Conservation (phyloP, 1,140 invertebrate genomes). For the Drosophila yakuba region DNA sequence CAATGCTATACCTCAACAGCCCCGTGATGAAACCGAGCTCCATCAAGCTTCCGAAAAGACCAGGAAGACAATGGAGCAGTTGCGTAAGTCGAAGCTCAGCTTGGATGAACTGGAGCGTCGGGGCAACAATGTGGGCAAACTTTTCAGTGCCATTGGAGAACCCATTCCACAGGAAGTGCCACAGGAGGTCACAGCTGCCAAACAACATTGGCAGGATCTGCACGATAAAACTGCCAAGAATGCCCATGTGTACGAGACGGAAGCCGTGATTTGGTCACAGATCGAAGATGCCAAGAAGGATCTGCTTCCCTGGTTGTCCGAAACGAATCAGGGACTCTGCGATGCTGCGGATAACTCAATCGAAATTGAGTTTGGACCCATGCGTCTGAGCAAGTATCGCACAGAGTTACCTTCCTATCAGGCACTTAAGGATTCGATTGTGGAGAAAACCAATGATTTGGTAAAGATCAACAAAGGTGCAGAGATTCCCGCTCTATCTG, state of each 20-base stretch:
- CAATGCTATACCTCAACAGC: slow-evolving; percentile 68
- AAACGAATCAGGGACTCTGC: slow-evolving; percentile 91
- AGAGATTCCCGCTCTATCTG: slow-evolving; percentile 89
- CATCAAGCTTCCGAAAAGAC: slow-evolving; percentile 89
- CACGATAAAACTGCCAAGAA: slow-evolving; percentile 89
- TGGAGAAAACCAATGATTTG: slow-evolving; percentile 92
- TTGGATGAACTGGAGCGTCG: slow-evolving; percentile 91
- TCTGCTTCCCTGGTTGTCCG: slow-evolving; percentile 92
- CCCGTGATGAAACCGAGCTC: slow-evolving; percentile 84
- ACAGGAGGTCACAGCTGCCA: slow-evolving; percentile 87
- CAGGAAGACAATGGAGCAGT: slow-evolving; percentile 89
- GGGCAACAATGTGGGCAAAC: slow-evolving; percentile 89
- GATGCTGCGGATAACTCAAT: slow-evolving; percentile 90
- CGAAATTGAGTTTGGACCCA: slow-evolving; percentile 92
- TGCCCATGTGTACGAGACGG: slow-evolving; percentile 93
- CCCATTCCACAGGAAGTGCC: slow-evolving; percentile 89
- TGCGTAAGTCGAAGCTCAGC: slow-evolving; percentile 90
- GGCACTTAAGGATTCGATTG: slow-evolving; percentile 90
- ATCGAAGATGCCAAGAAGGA: slow-evolving; percentile 94
- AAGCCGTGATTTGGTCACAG: slow-evolving; percentile 95
- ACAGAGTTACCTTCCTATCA: slow-evolving; percentile 93
- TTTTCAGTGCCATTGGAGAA: slow-evolving; percentile 90
- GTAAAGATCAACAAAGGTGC: slow-evolving; percentile 91
- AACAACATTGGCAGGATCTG: slow-evolving; percentile 90
- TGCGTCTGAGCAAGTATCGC: slow-evolving; percentile 92